These are phyloP conservation scores for Neolamprologus falcicula DNA, from an alignment of 2,113 vertebrate genomes.

Conservation along the genomic window DNA sequence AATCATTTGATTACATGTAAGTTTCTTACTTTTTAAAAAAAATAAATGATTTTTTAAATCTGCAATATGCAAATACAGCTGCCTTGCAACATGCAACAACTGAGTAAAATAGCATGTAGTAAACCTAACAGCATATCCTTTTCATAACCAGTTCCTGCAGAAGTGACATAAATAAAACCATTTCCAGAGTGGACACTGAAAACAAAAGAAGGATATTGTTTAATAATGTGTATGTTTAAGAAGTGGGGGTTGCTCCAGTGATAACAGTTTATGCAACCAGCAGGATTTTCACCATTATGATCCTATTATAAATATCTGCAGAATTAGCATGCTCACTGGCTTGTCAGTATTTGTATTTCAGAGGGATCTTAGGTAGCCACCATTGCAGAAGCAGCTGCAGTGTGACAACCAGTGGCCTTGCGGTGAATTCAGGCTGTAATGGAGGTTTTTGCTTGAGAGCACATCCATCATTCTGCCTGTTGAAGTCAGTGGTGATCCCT, in stretches of 20 bases:
- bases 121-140: not conserved
- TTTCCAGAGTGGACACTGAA: not conserved
- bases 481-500: not conserved
- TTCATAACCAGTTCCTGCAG: not conserved
- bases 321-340: not conserved
- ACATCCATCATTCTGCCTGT: slow-evolving; percentile 39
- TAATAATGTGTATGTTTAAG: not conserved
- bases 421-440: not conserved
- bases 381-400: not conserved
- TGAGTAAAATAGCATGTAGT: not conserved
- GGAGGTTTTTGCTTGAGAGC: slow-evolving; percentile 8
- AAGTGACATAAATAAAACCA: not conserved
- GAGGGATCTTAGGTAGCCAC: not conserved
- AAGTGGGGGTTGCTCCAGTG: not conserved
- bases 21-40: not conserved
- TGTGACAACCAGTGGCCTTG: not conserved
- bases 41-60: not conserved
- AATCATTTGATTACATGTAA: slow-evolving; percentile 5
- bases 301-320: not conserved
- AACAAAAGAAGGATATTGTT: not conserved
- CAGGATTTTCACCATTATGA: not conserved
- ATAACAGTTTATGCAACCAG: not conserved
- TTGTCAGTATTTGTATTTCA: not conserved
- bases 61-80: not conserved
- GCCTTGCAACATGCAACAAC: not conserved